phyloP scores from a whole-genome alignment of 2,888 invertebrate genomes.

The Oasisia sp. region DNA sequence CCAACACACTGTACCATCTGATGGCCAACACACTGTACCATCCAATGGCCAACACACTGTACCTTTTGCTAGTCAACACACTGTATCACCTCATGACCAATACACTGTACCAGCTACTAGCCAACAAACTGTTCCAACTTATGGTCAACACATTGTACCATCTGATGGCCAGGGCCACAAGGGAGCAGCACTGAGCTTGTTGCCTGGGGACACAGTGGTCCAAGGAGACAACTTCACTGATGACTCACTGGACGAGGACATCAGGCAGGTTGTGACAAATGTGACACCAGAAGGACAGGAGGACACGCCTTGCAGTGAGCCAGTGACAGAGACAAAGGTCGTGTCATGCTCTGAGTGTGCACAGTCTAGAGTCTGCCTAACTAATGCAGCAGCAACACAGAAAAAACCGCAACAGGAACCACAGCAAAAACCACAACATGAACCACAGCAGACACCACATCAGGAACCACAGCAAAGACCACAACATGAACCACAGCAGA shows the following conservation, averaged over 20 bases:
- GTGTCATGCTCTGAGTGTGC: neutral
- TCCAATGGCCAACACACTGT: neutral
- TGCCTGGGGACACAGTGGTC: neutral
- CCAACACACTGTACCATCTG: neutral
- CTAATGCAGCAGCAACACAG: neutral
- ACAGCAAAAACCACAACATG: neutral
- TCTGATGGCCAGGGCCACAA: neutral
- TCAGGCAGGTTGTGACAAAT: neutral
- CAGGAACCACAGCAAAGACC: constrained; percentile 17
- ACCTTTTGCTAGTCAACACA: neutral
- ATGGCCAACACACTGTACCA: neutral
- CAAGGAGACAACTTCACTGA: constrained; percentile 17
- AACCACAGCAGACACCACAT: constrained; percentile 13
- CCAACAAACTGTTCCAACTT: neutral
- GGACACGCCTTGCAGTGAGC: neutral
- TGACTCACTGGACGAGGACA: constrained; percentile 21
- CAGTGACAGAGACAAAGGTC: neutral
- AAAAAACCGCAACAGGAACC: neutral
- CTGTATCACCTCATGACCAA: neutral
- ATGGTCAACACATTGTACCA: neutral
- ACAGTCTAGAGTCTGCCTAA: neutral
- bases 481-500: neutral
- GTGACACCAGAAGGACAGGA: neutral
- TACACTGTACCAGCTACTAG: neutral
- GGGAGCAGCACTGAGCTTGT: neutral